These are phyloP conservation scores for Eupeodes latifasciatus DNA, from an alignment of 2,888 invertebrate species.

Conservation along the genomic window DNA sequence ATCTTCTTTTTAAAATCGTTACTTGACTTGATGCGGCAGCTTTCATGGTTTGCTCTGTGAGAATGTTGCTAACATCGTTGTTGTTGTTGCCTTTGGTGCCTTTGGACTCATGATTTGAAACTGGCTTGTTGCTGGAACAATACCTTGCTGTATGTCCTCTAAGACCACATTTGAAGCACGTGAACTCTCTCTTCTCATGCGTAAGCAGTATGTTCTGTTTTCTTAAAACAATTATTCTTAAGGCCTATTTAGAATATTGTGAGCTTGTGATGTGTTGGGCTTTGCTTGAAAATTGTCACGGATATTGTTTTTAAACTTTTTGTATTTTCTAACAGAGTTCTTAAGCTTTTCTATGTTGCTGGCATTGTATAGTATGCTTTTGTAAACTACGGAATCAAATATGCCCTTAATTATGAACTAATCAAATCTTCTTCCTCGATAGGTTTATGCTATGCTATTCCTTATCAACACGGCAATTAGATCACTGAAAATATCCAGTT, in stretches of 20 bases:
- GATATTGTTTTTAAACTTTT: slow-evolving; percentile 29
- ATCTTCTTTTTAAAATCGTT: no score
- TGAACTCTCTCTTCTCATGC: slow-evolving; percentile 43
- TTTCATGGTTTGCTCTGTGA: background rate
- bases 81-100: slow-evolving; percentile 18
- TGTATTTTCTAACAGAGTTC: slow-evolving; percentile 30
- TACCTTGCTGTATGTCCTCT: slow-evolving; percentile 47
- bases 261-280: slow-evolving; percentile 20
- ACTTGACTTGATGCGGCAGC: slow-evolving; percentile 13
- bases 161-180: slow-evolving; percentile 58
- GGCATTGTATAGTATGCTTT: slow-evolving; percentile 42
- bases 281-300: slow-evolving; percentile 16
- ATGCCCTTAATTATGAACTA: slow-evolving; percentile 49
- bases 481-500: slow-evolving; percentile 53
- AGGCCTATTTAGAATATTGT: slow-evolving; percentile 26
- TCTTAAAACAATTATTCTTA: slow-evolving; percentile 31
- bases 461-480: slow-evolving; percentile 26
- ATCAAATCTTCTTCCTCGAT: slow-evolving; percentile 39
- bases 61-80: slow-evolving; percentile 30
- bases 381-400: slow-evolving; percentile 38
- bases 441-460: background rate
- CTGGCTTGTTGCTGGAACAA: slow-evolving; percentile 47
- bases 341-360: slow-evolving; percentile 45
- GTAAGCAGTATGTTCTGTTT: slow-evolving; percentile 26
- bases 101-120: slow-evolving; percentile 31